Evolutionary conservation across 2,888 invertebrate genomes (phyloP), one percentile per base, ranked within the genome.

Genomic region (Caradrina clavipalpis): DNA sequence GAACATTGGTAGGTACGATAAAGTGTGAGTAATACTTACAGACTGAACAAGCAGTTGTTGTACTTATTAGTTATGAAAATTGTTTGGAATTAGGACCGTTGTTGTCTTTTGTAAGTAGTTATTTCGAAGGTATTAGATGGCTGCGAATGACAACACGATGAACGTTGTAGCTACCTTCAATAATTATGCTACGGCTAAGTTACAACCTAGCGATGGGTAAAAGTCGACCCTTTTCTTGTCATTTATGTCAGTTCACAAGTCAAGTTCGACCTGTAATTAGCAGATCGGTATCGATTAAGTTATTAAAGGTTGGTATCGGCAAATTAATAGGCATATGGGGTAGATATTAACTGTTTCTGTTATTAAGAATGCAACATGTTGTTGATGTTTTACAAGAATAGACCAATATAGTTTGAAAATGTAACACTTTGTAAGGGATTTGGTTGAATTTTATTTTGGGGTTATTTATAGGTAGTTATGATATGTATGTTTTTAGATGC

Each of bases 1-100:
- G 75, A 86, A 76, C 82, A 80, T 84, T 84, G 69, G 74, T 67
- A 83, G 70, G 78, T 73, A 83, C 76, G 75, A 78, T 70, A 77
- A 80, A 79, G 71, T 70, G 74, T 72, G 68, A 68, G 80, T 58
- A 54, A 64, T 66, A 78, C 64, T 59, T 51, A 47, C 49, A 39
- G 10, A 67, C 66, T 59, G 62, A 69, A 69, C 55, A 62, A 66
- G 39, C 58, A 69, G 76, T 78, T 70, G 68, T 75, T 72, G 57
- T 73, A 35, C 45, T 62, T 59, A 78, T 76, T 85, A 78, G 21
- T 15, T 74, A 69, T 80, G 77, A 78, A 65, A 79, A 79, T 84
- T 78, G 76, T 83, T 79, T 39, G 60, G 35, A 19, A 69, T 54
- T 57, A 69, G 51, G 47, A 61, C 55, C 49, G 55, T 64, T 70